Evolutionary conservation across 1,140 invertebrate genomes (phyloP), one percentile per base, ranked within the genome.

Genomic region (Ptiloglossa arizonensis): DNA sequence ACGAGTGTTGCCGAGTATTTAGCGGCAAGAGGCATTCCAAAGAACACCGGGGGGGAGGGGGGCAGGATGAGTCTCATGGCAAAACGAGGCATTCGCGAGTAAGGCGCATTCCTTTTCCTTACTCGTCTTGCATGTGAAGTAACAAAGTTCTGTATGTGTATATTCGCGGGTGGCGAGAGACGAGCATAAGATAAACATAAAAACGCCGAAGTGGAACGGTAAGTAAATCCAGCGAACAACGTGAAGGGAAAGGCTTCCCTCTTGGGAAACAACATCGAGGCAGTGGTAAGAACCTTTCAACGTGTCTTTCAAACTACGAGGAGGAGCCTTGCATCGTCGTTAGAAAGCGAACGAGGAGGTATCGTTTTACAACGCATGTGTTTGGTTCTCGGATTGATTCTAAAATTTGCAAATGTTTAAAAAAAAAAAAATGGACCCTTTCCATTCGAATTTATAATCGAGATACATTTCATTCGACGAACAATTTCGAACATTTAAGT

Each of bases 201-300:
- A 80, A 80, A 80, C 44, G 73, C 46, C 48, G 19, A 80, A 76
- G 66, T 68, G 73, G 66, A 76, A 68, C 64, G 79, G 66, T 77
- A 77, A 76, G 79, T 80, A 80, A 77, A 80, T 80, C 59, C 48
- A 46, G n/a, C 27, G 56, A 46, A 48, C 68, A 44, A 24, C 70
- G 57, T 52, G 63, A 63, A 70, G 70, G 66, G 66, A 69, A 80
- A 77, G 79, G 73, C 79, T 80, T 80, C 79, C 73, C 66, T 80
- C 66, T 69, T 67, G 57, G 64, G 78, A 67, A 63, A 76, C 52
- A 75, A 60, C 60, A 38, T 24, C 46, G 57, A 35, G 29, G 35
- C 74, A 57, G 46, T 41, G 59, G 57, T 54, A 48, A 54, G 60
- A 79, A 62, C 70, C 50, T 41, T 73, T 59, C 62, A 50, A 80